phyloP scores from a whole-genome alignment of 2,113 vertebrate genomes.

The Edolisoma coerulescens region DNA sequence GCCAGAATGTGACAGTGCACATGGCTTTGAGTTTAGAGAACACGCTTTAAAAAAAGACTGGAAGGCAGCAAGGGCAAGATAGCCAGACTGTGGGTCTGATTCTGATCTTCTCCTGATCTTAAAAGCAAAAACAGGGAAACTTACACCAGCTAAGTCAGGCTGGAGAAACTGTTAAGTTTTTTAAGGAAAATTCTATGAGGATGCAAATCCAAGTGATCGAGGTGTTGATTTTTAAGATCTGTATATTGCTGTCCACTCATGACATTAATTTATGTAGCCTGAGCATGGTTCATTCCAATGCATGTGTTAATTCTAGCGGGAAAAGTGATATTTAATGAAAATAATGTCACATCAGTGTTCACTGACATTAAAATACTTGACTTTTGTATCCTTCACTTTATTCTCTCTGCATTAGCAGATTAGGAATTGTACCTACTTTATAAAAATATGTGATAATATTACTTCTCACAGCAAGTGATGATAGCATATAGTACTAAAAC shows the following conservation, averaged over 20 bases:
- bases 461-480: not conserved
- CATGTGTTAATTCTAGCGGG: not conserved
- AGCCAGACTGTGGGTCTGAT: constrained; percentile 9
- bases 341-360: not conserved
- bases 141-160: not conserved
- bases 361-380: not conserved
- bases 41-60: not conserved
- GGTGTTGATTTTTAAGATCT: not conserved
- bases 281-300: not conserved
- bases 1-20: constrained; percentile 52
- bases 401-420: not conserved
- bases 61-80: constrained; percentile 7
- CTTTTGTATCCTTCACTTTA: not conserved
- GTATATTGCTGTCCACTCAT: not conserved
- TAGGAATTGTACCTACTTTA: not conserved
- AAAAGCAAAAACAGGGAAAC: not conserved
- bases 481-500: not conserved
- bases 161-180: not conserved
- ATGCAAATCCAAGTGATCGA: not conserved
- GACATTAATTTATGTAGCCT: not conserved
- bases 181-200: not conserved
- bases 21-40: constrained; percentile 52
- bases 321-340: not conserved
- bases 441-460: not conserved
- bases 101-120: not conserved